phyloP scores from a whole-genome alignment of 2,888 invertebrate genomes.

The Caenorhabditis plicata region DNA sequence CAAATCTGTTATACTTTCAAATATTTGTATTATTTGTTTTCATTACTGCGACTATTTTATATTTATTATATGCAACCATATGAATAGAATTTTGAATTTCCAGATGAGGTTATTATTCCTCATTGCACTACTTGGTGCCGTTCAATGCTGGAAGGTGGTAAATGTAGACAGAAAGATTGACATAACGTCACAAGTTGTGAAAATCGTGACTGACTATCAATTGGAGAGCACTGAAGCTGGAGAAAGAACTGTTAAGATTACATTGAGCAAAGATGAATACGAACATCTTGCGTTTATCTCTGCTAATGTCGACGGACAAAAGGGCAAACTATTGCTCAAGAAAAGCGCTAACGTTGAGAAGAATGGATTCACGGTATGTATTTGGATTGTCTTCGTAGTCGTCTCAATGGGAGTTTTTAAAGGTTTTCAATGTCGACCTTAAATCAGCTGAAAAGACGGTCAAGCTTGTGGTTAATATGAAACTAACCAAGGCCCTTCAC shows the following conservation, averaged over 20 bases:
- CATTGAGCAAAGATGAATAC: constrained; percentile 45
- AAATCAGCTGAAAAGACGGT: constrained; percentile 37
- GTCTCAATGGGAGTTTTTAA: constrained; percentile 3
- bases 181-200: constrained; percentile 58
- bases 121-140: constrained; percentile 19
- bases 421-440: constrained; percentile 51
- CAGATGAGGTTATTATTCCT: constrained; percentile 23
- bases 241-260: constrained; percentile 43
- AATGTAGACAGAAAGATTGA: constrained; percentile 56
- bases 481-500: constrained; percentile 77
- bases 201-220: constrained; percentile 43
- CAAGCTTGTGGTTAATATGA: constrained; percentile 72
- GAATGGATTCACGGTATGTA: constrained; percentile 12
- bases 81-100: constrained; percentile 6
- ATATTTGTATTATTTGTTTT: background rate
- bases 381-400: background rate
- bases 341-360: constrained; percentile 15
- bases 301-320: constrained; percentile 38
- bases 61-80: background rate
- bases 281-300: constrained; percentile 44
- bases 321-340: constrained; percentile 32
- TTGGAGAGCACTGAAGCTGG: constrained; percentile 48
- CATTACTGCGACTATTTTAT: background rate
- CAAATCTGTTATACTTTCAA: background rate
- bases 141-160: constrained; percentile 32